Evolutionary conservation across 2,113 vertebrate genomes (phyloP).

Genomic region (Peromyscus maniculatus): DNA sequence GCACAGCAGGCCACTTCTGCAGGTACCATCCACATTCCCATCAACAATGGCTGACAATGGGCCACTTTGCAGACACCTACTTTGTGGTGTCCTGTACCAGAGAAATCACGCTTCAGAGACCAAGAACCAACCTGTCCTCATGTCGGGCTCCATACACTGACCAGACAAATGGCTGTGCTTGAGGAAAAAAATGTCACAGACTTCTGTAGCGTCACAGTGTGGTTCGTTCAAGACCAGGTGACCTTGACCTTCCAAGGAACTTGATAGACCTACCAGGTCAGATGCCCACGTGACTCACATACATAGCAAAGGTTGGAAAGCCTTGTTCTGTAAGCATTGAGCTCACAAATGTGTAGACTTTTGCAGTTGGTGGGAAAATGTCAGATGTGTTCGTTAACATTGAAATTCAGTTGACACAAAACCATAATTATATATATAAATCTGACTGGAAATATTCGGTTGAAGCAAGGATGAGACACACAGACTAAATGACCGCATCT

Average conservation of each 20-base stretch:
- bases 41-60: rapidly evolving
- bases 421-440: constrained; percentile 1
- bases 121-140: not conserved
- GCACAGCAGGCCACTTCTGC: not conserved
- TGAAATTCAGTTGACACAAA: not conserved
- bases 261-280: not conserved
- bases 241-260: not conserved
- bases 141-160: no score
- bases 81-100: not conserved
- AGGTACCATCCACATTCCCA: not conserved
- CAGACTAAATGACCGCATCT: not conserved
- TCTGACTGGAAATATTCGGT: not conserved
- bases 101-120: not conserved
- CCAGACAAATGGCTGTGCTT: not conserved
- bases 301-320: not conserved
- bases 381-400: not conserved
- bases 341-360: not conserved
- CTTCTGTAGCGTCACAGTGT: not conserved
- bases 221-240: not conserved
- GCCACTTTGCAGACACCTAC: not conserved
- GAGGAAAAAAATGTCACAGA: not conserved
- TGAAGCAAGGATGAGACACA: not conserved
- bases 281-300: not conserved
- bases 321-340: not conserved
- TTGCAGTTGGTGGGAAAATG: not conserved